Evolutionary conservation across 2,888 invertebrate genomes (phyloP).

Genomic region (Malthinus flaveolus): DNA sequence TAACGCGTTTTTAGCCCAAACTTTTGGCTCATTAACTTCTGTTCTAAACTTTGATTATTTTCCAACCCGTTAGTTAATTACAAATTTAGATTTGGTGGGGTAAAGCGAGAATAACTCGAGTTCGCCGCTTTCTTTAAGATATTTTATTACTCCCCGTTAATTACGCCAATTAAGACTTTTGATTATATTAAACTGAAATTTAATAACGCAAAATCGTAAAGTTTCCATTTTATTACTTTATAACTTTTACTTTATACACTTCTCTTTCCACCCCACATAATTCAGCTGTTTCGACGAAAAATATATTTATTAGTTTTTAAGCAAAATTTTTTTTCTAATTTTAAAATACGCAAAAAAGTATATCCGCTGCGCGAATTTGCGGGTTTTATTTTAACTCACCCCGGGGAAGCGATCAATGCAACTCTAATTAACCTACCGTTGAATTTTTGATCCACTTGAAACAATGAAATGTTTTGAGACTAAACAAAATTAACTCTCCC

Average conservation of each 20-base stretch:
- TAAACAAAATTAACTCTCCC: slow-evolving; percentile 66
- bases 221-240: slow-evolving; percentile 37
- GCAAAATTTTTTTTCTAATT: too few relatives aligned
- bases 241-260: slow-evolving; percentile 20
- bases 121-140: slow-evolving; percentile 44
- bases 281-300: too few relatives aligned
- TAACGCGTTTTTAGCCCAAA: slow-evolving; percentile 43
- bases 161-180: slow-evolving; percentile 45
- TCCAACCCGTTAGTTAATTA: slow-evolving; percentile 54
- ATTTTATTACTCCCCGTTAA: slow-evolving; percentile 47
- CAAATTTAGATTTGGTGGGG: slow-evolving; percentile 42
- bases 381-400: slow-evolving; percentile 29
- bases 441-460: slow-evolving; percentile 70
- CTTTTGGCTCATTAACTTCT: slow-evolving; percentile 50
- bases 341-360: neutral
- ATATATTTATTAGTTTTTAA: too few relatives aligned
- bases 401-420: slow-evolving; percentile 56
- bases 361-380: neutral
- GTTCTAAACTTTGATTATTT: slow-evolving; percentile 51
- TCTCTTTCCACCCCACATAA: too few relatives aligned
- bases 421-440: slow-evolving; percentile 66
- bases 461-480: slow-evolving; percentile 70
- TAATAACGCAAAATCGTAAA: slow-evolving; percentile 48
- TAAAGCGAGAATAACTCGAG: slow-evolving; percentile 34
- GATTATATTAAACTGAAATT: slow-evolving; percentile 45